A percentile compares a stretch with the other conserved stretches of the same genome.
Conservation (phyloP, 2,113 vertebrate species). For the Protobothrops flavoviridis region DNA sequence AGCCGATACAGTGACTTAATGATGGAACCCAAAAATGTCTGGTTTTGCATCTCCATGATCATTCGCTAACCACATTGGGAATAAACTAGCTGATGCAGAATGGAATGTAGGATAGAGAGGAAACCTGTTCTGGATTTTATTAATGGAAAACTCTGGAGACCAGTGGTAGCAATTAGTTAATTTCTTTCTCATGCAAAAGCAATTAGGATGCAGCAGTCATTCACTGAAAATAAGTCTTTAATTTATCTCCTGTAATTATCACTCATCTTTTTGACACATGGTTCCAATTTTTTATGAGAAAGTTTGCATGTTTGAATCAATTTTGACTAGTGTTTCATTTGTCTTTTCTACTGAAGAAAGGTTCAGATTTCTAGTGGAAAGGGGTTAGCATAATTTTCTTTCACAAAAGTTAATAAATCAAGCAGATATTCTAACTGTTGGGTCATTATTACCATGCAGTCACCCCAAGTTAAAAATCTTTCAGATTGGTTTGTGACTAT, state of each 20-base stretch:
- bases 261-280: slow-evolving; percentile 76
- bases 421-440: slow-evolving; percentile 49
- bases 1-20: slow-evolving; percentile 51
- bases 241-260: slow-evolving; percentile 81
- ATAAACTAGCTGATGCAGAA: slow-evolving; percentile 57
- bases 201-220: slow-evolving; percentile 66
- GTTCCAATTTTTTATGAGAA: slow-evolving; percentile 78
- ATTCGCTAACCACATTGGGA: slow-evolving; percentile 53
- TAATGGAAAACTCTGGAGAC: slow-evolving; percentile 68
- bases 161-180: slow-evolving; percentile 65
- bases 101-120: slow-evolving; percentile 53
- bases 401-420: slow-evolving; percentile 73
- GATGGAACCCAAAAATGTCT: slow-evolving; percentile 20
- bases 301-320: slow-evolving; percentile 66
- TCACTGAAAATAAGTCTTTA: slow-evolving; percentile 74
- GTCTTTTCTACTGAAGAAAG: slow-evolving; percentile 62
- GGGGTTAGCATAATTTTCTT: slow-evolving; percentile 62
- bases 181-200: slow-evolving; percentile 68
- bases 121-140: slow-evolving; percentile 64
- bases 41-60: slow-evolving; percentile 11
- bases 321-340: slow-evolving; percentile 58
- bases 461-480: slow-evolving; percentile 58
- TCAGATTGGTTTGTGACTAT: slow-evolving; percentile 58
- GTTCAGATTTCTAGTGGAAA: slow-evolving; percentile 68
- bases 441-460: slow-evolving; percentile 61